Percentiles rank a stretch among this genome's conserved stretches.
These are phyloP conservation scores for Calvadosia cruxmelitensis DNA, from an alignment of 30 jellyfish, hydroid and myxozoan genomes.

Conservation along the genomic window DNA sequence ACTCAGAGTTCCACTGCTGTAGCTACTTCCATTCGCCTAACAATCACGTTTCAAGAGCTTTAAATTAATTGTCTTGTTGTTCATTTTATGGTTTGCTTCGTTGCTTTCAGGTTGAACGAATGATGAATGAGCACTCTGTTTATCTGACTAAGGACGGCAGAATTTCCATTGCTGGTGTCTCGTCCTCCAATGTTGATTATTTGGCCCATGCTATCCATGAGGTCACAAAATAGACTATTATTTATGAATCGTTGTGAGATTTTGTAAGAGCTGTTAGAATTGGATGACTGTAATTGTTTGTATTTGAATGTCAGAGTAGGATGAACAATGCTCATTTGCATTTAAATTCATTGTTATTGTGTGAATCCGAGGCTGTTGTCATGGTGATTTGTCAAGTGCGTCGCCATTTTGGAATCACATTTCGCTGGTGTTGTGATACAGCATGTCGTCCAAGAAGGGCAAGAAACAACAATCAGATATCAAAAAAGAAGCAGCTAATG, in stretches of 20 bases:
- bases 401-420: not conserved
- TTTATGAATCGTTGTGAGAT: no score
- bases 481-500: not conserved
- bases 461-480: not conserved
- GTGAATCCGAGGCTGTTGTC: not conserved
- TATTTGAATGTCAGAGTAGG: no score
- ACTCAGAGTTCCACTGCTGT: no score
- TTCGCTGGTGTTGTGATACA: no score
- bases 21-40: no score
- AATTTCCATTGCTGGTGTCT: conserved; percentile 69
- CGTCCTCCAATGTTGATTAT: conserved; percentile 64
- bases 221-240: conserved; percentile 42
- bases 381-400: not conserved
- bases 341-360: not conserved
- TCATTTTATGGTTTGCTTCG: not conserved
- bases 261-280: no score
- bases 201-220: conserved; percentile 75
- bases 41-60: no score
- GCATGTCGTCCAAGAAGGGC: not conserved
- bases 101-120: conserved; percentile 40
- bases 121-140: conserved; percentile 50
- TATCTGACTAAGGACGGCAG: conserved; percentile 88
- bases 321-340: no score
- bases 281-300: no score
- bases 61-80: no score